phyloP scores from a whole-genome alignment of 1,140 invertebrate species.

The Tetragonula clypearis region DNA sequence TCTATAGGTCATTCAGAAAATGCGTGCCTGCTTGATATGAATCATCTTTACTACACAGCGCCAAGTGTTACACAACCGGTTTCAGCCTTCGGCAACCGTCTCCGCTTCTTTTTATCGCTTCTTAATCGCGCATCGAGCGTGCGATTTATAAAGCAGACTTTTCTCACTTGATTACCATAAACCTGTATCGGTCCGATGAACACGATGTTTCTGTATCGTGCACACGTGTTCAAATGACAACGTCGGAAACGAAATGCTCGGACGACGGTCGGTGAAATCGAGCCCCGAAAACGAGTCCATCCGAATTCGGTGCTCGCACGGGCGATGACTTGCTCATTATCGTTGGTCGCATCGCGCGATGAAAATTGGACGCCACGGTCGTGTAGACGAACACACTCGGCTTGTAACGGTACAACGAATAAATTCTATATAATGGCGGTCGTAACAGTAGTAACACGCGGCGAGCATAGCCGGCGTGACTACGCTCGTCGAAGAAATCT shows the following conservation, averaged over 20 bases:
- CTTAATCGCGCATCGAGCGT: conserved; percentile 6
- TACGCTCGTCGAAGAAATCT: conserved; percentile 23
- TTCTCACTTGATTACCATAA: conserved; percentile 11
- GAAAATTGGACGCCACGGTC: conserved; percentile 14
- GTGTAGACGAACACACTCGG: neutral
- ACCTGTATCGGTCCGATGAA: neutral
- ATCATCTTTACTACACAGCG: conserved; percentile 60
- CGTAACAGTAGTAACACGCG: conserved; percentile 27
- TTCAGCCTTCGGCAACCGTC: neutral
- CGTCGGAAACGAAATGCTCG: too few relatives aligned
- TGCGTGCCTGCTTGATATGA: conserved; percentile 56
- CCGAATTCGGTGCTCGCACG: neutral
- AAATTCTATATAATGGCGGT: conserved; percentile 21
- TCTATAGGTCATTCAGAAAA: conserved; percentile 64
- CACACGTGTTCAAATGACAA: too few relatives aligned
- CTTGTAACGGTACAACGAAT: conserved; percentile 15
- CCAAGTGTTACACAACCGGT: conserved; percentile 31
- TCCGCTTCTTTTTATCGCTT: conserved; percentile 14
- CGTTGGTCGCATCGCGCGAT: conserved; percentile 1
- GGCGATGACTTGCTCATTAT: neutral
- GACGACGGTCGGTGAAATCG: neutral
- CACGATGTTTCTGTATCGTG: neutral
- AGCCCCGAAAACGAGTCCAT: too few relatives aligned
- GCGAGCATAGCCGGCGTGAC: conserved; percentile 12
- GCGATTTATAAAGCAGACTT: conserved; percentile 30